Base-by-base conservation (phyloP, 2,888 invertebrate genomes). In the Polietes domitor region DNA sequence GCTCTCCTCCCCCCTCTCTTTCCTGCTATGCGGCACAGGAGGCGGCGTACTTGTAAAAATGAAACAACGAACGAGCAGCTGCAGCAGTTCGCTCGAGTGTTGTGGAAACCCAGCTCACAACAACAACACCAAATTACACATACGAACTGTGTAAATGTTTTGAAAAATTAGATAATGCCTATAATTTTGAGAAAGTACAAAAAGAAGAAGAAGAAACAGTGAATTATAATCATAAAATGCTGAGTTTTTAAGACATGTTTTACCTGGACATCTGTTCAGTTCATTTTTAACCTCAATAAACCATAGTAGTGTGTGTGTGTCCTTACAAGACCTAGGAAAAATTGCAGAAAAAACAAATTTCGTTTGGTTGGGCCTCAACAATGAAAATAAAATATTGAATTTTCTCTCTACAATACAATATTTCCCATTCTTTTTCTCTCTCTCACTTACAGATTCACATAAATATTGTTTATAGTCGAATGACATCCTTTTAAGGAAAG, bases 371-470 rank as follows among this genome's bases (percentile, higher is more conserved):
- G n/a, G 37, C 37, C 37, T 73, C 21, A 7, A 72, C 28, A 65
- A 24, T 1, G 7, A 65, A 65, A 65, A 41, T 15, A 28, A 17
- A 41, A 32, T 32, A 32, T 9, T 21, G 15, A 61, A 28, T 10
- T 63, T 26, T 21, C 24, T 19, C 43, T 58, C 50, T 53, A 10
- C 10, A 7, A 37, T n/a, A 37, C 37, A 32, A 37, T 12, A 37
- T 15, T 73, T 71, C 71, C n/a, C 50, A 53, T 76, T 55, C 41
- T n/a, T n/a, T n/a, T n/a, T 76, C 55, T 84, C 72, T 68, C 15
- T 72, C 76, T 84, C 76, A 76, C 50, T 81, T 84, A 9, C 84
- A 84, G 84, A 81, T 84, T 72, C 61, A 70, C 26, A 21, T 37
- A 53, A 71, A 72, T 74, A 12, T 47, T n/a, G 47, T 47, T 47